These are phyloP conservation scores for Mastomys natalensis DNA, from an alignment of 2,113 vertebrate genomes.

Conservation along the genomic window DNA sequence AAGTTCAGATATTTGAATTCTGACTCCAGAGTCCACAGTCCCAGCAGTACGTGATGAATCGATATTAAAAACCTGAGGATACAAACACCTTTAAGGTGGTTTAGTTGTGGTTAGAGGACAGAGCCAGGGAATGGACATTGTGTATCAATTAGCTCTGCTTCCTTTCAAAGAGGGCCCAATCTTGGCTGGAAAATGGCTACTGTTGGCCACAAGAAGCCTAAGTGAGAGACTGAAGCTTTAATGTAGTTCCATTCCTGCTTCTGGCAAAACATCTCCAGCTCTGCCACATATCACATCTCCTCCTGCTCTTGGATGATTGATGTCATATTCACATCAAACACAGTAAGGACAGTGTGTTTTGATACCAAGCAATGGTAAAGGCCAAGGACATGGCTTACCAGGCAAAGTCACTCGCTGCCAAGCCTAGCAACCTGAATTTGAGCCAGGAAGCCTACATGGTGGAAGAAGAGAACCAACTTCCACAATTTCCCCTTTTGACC, in stretches of 20 bases:
- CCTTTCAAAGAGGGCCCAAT: neutral
- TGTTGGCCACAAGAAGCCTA: neutral
- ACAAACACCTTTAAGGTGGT: neutral
- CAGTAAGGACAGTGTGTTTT: slow-evolving; percentile 17
- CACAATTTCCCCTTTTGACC: neutral
- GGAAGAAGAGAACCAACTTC: neutral
- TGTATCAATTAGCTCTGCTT: neutral
- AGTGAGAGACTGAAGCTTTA: neutral
- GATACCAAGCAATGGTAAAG: neutral
- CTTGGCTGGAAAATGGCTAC: neutral
- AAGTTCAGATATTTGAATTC: slow-evolving; percentile 31
- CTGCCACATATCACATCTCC: neutral
- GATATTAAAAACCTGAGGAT: neutral
- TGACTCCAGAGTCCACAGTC: neutral
- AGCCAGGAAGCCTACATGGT: neutral
- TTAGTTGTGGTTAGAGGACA: slow-evolving; percentile 22
- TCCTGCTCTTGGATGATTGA: neutral
- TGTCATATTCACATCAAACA: neutral
- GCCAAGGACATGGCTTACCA: neutral
- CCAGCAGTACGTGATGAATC: neutral
- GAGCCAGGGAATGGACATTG: neutral
- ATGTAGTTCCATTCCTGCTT: neutral
- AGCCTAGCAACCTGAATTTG: neutral
- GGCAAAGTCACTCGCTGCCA: neutral
- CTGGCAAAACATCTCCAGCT: slow-evolving; percentile 31